Conservation (phyloP, 2,888 invertebrate species). For the Apoda limacodes region DNA sequence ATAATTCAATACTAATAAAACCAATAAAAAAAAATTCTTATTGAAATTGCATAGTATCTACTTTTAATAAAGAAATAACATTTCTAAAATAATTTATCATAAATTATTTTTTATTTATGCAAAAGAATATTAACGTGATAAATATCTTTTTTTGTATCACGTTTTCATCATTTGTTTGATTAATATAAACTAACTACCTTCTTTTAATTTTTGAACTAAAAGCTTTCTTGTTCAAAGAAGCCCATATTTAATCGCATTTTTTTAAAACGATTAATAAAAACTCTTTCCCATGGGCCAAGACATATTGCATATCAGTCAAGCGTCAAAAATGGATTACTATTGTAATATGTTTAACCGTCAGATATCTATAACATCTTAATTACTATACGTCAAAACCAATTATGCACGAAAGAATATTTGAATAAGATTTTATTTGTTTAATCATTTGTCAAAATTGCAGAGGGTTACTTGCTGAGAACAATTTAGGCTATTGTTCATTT, state of each 20-base stretch:
- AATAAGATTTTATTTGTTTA: constrained; percentile 49
- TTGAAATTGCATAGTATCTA: no score
- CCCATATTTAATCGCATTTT: not conserved
- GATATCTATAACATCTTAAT: constrained; percentile 42
- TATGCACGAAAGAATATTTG: constrained; percentile 48
- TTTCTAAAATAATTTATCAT: no score
- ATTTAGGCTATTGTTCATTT: constrained; percentile 16
- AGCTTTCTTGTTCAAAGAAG: not conserved
- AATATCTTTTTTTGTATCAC: no score
- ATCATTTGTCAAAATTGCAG: constrained; percentile 42
- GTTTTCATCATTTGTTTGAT: no score
- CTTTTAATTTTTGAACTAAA: constrained; percentile 6
- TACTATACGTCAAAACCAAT: constrained; percentile 54
- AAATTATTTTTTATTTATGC: no score
- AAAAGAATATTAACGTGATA: no score
- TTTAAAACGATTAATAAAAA: not conserved
- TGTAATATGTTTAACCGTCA: constrained; percentile 39
- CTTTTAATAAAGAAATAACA: no score
- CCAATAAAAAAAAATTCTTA: no score
- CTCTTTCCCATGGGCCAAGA: constrained; percentile 20
- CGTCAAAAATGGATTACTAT: constrained; percentile 42
- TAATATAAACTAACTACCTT: no score
- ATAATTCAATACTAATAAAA: no score
- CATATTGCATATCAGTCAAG: constrained; percentile 31
- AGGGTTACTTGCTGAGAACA: constrained; percentile 14